A percentile compares a stretch with the other conserved stretches of the same genome.
phyloP scores from a whole-genome alignment of 2,797 vertebrate genomes.

The Coregonus suidteri region DNA sequence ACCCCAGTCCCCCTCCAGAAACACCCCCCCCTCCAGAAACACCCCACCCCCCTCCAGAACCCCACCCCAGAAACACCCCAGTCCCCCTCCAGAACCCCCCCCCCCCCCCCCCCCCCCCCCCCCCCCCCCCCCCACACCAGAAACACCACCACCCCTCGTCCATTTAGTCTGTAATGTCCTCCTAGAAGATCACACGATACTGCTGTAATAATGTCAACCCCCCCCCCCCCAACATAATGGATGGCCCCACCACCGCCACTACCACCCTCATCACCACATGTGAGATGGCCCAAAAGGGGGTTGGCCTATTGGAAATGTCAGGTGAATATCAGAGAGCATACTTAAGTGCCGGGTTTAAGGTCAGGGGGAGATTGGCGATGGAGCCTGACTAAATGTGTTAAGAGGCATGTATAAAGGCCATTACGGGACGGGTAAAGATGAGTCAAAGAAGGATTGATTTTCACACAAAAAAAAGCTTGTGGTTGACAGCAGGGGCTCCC shows the following conservation, averaged over 20 bases:
- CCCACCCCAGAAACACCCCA: too few relatives aligned
- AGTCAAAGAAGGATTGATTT: background rate
- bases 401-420: conserved; percentile 10
- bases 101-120: too few relatives aligned
- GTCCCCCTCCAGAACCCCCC: too few relatives aligned
- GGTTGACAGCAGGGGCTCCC: background rate
- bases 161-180: conserved; percentile 43
- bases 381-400: conserved; percentile 50
- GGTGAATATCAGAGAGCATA: conserved; percentile 52
- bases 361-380: conserved; percentile 27
- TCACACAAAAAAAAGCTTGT: background rate
- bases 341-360: conserved; percentile 38
- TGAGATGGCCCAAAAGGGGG: conserved; percentile 35
- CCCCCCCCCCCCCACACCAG: too few relatives aligned
- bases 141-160: conserved; percentile 24
- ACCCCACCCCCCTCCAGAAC: too few relatives aligned
- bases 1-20: too few relatives aligned
- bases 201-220: conserved; percentile 63
- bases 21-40: too few relatives aligned
- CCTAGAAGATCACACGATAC: conserved; percentile 54
- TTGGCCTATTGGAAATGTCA: conserved; percentile 65
- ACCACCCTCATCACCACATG: conserved; percentile 9
- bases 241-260: conserved; percentile 42
- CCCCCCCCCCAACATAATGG: conserved; percentile 61
- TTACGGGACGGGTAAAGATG: background rate